Conservation (phyloP, 1,140 invertebrate genomes). For the Drosophila athabasca region DNA sequence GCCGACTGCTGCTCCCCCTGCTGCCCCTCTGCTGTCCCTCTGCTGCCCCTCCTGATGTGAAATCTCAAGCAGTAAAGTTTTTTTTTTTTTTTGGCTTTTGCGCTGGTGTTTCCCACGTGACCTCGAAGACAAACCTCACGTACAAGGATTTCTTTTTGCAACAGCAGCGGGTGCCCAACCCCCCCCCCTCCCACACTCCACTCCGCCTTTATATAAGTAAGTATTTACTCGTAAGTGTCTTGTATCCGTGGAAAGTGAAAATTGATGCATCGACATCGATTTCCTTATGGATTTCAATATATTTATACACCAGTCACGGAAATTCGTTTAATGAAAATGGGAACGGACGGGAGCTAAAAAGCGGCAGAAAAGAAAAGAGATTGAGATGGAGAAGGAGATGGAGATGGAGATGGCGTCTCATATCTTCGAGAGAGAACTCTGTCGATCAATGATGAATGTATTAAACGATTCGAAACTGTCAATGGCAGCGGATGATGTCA, state of each 20-base stretch:
- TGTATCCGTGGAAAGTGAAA: slow-evolving; percentile 74
- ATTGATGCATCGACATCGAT: slow-evolving; percentile 73
- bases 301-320: slow-evolving; percentile 79
- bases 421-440: slow-evolving; percentile 12
- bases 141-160: slow-evolving; percentile 72
- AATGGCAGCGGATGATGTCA: slow-evolving; percentile 58
- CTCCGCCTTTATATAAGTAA: slow-evolving; percentile 52
- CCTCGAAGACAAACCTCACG: slow-evolving; percentile 78
- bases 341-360: slow-evolving; percentile 29
- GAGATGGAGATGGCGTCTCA: background rate
- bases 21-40: slow-evolving; percentile 25
- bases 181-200: slow-evolving; percentile 12
- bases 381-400: background rate
- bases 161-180: slow-evolving; percentile 20
- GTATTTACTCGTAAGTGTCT: slow-evolving; percentile 50
- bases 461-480: slow-evolving; percentile 35
- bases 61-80: slow-evolving; percentile 50
- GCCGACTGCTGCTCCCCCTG: slow-evolving; percentile 5
- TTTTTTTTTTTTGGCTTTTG: slow-evolving; percentile 13
- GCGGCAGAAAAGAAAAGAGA: background rate
- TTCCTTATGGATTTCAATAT: slow-evolving; percentile 81
- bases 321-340: slow-evolving; percentile 71
- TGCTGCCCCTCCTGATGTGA: slow-evolving; percentile 32
- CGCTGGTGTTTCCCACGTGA: slow-evolving; percentile 62
- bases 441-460: slow-evolving; percentile 18